Evolutionary conservation across 2,797 vertebrate genomes (phyloP).

Genomic region (Xyrichtys novacula): DNA sequence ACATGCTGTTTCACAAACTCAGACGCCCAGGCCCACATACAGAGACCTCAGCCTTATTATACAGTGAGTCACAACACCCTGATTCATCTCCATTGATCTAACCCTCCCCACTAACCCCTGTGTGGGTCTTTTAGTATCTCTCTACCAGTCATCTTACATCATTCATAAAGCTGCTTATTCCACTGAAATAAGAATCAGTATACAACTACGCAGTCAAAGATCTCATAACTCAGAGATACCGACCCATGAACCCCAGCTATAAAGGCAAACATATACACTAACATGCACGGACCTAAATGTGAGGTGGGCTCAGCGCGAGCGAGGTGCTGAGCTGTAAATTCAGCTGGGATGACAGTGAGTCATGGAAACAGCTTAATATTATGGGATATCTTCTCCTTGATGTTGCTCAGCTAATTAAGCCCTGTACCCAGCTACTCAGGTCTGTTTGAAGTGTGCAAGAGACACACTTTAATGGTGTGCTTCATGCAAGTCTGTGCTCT

Average conservation of each 20-base stretch:
- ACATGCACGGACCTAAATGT: slow-evolving; percentile 7
- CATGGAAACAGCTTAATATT: slow-evolving; percentile 69
- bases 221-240: slow-evolving; percentile 14
- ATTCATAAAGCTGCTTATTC: slow-evolving; percentile 66
- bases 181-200: slow-evolving; percentile 39
- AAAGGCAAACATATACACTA: slow-evolving; percentile 9
- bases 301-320: too few relatives aligned
- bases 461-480: slow-evolving; percentile 53
- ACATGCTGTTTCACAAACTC: slow-evolving; percentile 1
- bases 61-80: slow-evolving; percentile 50
- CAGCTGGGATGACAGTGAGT: slow-evolving; percentile 69
- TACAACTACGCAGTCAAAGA: slow-evolving; percentile 13
- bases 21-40: slow-evolving; percentile 15
- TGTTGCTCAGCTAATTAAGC: slow-evolving; percentile 77
- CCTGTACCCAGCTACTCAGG: slow-evolving; percentile 58
- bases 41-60: slow-evolving; percentile 30
- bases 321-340: slow-evolving; percentile 52
- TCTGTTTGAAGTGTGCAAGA: slow-evolving; percentile 71
- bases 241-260: not conserved
- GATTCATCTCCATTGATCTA: slow-evolving; percentile 64
- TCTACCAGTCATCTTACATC: slow-evolving; percentile 59
- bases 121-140: slow-evolving; percentile 53
- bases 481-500: slow-evolving; percentile 56
- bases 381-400: slow-evolving; percentile 73
- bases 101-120: slow-evolving; percentile 50